Percentiles rank a stretch among this genome's conserved stretches.
These are phyloP conservation scores for Empis livida DNA, from an alignment of 2,888 invertebrate species.

Conservation along the genomic window DNA sequence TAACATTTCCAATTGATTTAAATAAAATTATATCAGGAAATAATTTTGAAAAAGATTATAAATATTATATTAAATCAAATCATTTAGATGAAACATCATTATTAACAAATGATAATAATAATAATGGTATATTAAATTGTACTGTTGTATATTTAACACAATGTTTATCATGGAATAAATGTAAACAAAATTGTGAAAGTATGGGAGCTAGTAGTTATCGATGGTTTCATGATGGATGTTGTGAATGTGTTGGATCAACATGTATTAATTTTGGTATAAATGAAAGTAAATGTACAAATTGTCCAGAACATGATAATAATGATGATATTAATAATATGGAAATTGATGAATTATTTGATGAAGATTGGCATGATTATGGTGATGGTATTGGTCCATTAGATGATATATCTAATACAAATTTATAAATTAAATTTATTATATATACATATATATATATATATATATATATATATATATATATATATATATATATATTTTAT, in stretches of 20 bases:
- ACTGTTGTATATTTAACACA: constrained; percentile 84
- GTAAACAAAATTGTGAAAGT: constrained; percentile 56
- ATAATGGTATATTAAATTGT: constrained; percentile 64
- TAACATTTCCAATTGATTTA: constrained; percentile 66
- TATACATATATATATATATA: too few relatives aligned
- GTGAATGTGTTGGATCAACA: constrained; percentile 79
- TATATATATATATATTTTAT: too few relatives aligned
- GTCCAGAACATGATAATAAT: constrained; percentile 35
- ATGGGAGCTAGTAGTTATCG: constrained; percentile 35
- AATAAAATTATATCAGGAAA: constrained; percentile 52
- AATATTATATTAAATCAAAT: neutral
- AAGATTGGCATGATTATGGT: too few relatives aligned
- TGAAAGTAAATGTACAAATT: constrained; percentile 60
- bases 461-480: too few relatives aligned
- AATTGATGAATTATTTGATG: neutral
- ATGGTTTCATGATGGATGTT: constrained; percentile 93
- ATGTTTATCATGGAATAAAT: constrained; percentile 81
- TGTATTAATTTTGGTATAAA: constrained; percentile 84
- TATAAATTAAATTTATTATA: too few relatives aligned
- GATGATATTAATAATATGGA: neutral
- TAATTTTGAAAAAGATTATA: constrained; percentile 46
- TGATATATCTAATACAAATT: too few relatives aligned
- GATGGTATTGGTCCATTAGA: too few relatives aligned
- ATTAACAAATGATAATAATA: neutral
- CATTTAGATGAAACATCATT: constrained; percentile 3